Conservation (phyloP, 2,797 vertebrate species). For the Sebastes glaucus region DNA sequence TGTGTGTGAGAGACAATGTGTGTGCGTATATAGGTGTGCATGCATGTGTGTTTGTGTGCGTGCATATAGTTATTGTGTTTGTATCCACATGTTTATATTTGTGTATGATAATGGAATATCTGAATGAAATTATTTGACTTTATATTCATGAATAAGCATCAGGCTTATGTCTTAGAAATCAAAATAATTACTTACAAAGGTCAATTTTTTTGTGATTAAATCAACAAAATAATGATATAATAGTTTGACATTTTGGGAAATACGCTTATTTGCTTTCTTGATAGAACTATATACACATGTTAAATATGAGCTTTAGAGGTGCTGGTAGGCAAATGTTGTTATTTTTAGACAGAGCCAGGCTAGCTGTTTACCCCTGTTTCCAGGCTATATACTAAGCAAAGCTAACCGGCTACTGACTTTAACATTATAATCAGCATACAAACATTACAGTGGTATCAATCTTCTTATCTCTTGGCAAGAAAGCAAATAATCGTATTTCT, state of each 20-base stretch:
- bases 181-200: background rate
- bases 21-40: background rate
- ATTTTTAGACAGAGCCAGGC: too few species aligned
- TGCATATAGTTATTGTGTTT: background rate
- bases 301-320: background rate
- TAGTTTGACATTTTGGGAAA: background rate
- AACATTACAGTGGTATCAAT: too few species aligned
- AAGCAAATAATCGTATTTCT: too few species aligned
- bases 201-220: background rate
- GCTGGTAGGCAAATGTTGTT: background rate
- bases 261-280: background rate
- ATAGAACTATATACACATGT: background rate
- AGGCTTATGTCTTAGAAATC: background rate
- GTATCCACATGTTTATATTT: slow-evolving; percentile 5
- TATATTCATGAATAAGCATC: background rate
- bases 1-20: background rate
- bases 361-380: too few species aligned
- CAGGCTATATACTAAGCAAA: background rate
- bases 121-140: slow-evolving; percentile 8
- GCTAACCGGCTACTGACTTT: background rate
- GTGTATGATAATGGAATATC: background rate
- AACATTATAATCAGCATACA: too few species aligned
- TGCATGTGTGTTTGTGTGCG: background rate
- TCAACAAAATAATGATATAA: background rate
- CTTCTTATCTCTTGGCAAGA: too few species aligned